Evolutionary conservation across 1,140 invertebrate genomes (phyloP).

Genomic region (Papilio dardanus): DNA sequence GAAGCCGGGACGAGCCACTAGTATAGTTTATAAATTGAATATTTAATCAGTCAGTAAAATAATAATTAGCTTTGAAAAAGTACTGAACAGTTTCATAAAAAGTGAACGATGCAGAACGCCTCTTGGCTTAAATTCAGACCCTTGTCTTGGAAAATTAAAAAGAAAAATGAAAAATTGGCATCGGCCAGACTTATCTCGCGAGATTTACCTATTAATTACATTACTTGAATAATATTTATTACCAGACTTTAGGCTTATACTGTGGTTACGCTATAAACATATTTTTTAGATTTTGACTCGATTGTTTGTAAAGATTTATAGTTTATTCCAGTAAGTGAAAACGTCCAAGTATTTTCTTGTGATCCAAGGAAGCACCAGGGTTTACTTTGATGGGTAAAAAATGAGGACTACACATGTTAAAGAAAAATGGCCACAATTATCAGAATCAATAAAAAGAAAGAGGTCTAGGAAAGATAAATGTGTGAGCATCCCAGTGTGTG

Average conservation of each 20-base stretch:
- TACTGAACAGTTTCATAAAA: conserved; percentile 1
- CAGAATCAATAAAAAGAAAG: no score
- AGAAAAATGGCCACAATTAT: no score
- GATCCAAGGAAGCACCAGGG: no score
- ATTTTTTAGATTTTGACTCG: no score
- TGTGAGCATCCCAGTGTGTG: no score
- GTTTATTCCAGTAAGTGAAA: background rate
- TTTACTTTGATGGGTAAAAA: no score
- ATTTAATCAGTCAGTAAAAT: background rate
- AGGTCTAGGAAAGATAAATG: no score
- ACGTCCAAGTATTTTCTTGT: no score
- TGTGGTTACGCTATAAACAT: background rate
- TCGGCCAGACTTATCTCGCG: background rate
- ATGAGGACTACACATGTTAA: no score
- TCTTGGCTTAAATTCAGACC: background rate
- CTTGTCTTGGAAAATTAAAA: background rate
- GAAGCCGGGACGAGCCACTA: no score
- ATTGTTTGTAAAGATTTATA: background rate
- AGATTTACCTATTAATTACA: background rate
- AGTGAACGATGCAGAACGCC: background rate
- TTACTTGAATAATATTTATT: conserved; percentile 9
- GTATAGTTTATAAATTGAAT: background rate
- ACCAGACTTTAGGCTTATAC: background rate
- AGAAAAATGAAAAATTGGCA: conserved; percentile 16
- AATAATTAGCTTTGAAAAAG: background rate